These are phyloP conservation scores for Philereme transversata DNA, from an alignment of 2,888 invertebrate genomes.

Conservation along the genomic window DNA sequence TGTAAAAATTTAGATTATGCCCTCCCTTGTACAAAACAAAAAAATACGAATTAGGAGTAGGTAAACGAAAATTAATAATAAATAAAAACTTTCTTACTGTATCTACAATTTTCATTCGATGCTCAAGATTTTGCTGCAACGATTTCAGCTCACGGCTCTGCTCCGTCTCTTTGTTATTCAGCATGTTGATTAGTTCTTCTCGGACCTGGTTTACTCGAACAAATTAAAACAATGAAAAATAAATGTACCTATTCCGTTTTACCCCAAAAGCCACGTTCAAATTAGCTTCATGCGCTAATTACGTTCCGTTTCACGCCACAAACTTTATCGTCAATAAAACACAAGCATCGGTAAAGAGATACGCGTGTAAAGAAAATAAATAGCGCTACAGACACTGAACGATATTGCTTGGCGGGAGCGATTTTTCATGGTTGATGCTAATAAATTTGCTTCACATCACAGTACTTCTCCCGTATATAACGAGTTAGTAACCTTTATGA, in stretches of 20 bases:
- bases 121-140: slow-evolving; percentile 72
- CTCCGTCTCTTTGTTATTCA: slow-evolving; percentile 83
- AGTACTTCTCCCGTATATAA: slow-evolving; percentile 13
- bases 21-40: too few relatives aligned
- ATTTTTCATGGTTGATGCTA: neutral
- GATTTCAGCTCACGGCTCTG: slow-evolving; percentile 74
- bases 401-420: slow-evolving; percentile 10
- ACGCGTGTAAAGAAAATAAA: too few relatives aligned
- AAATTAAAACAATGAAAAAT: slow-evolving; percentile 31
- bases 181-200: slow-evolving; percentile 84
- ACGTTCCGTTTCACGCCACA: neutral
- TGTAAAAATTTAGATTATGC: too few relatives aligned
- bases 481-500: slow-evolving; percentile 78
- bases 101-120: slow-evolving; percentile 78
- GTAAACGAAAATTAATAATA: slow-evolving; percentile 24
- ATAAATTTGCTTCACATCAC: neutral
- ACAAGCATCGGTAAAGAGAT: neutral
- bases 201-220: slow-evolving; percentile 67
- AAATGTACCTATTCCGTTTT: slow-evolving; percentile 10
- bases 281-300: slow-evolving; percentile 1
- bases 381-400: neutral
- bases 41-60: neutral
- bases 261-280: neutral
- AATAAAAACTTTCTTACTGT: slow-evolving; percentile 60
- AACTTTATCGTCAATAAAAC: neutral